phyloP scores from a whole-genome alignment of 1,140 invertebrate species.

The Drosophila sturtevanti region DNA sequence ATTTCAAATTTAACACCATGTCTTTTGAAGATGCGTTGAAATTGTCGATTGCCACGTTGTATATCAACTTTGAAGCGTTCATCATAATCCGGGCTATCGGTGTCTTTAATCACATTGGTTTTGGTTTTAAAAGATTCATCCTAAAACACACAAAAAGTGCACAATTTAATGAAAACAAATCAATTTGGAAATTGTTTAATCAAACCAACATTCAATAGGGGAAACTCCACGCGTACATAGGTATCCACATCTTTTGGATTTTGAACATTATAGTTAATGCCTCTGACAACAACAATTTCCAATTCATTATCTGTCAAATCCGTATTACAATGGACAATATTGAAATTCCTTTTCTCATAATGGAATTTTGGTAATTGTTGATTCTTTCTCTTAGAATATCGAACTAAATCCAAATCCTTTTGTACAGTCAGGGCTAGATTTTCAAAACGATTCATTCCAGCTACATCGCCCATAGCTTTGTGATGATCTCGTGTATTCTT shows the following conservation, averaged over 20 bases:
- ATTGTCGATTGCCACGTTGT: conserved; percentile 89
- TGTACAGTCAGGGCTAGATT: conserved; percentile 91
- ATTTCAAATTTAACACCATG: conserved; percentile 95
- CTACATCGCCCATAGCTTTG: conserved; percentile 95
- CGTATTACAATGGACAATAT: conserved; percentile 96
- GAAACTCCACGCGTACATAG: conserved; percentile 97
- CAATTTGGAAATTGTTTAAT: not conserved
- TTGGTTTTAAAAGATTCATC: conserved; percentile 91
- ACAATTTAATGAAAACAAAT: not conserved
- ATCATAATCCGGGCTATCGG: conserved; percentile 95
- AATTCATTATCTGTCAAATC: conserved; percentile 96
- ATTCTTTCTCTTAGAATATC: conserved; percentile 87
- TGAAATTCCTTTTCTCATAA: conserved; percentile 94
- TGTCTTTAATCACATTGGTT: conserved; percentile 91
- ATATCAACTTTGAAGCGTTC: conserved; percentile 91
- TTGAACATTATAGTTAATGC: conserved; percentile 92
- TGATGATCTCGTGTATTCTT: conserved; percentile 93
- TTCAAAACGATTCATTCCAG: conserved; percentile 94
- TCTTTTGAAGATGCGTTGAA: conserved; percentile 93
- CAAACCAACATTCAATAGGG: conserved; percentile 90
- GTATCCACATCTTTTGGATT: conserved; percentile 96
- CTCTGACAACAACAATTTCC: conserved; percentile 93
- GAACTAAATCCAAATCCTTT: conserved; percentile 94
- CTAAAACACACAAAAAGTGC: conserved; percentile 80
- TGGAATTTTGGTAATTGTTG: conserved; percentile 92